A percentile compares a stretch with the other conserved stretches of the same genome.
These are phyloP conservation scores for Xerus rutilus DNA, from an alignment of 2,797 vertebrate genomes.

Conservation along the genomic window DNA sequence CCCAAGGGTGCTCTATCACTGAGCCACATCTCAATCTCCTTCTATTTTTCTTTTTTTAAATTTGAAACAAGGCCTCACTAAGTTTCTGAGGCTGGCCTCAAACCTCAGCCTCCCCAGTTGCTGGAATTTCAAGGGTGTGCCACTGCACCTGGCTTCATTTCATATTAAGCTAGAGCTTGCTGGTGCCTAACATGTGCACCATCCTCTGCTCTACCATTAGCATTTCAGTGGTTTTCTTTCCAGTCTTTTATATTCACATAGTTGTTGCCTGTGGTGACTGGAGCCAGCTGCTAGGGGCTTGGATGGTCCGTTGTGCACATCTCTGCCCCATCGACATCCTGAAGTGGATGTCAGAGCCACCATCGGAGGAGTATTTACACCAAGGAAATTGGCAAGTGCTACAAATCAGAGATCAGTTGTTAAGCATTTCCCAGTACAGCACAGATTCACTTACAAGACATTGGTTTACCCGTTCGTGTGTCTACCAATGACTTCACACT, in stretches of 20 bases:
- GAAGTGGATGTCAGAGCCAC: neutral
- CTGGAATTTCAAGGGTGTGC: no score
- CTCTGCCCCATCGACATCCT: neutral
- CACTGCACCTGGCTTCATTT: no score
- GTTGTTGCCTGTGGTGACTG: neutral
- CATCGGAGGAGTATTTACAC: neutral
- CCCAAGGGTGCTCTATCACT: no score
- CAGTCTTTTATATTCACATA: neutral
- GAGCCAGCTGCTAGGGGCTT: neutral
- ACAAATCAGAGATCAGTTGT: no score
- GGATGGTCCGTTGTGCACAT: neutral
- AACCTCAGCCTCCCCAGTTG: no score
- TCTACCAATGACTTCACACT: neutral
- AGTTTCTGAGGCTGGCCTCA: no score
- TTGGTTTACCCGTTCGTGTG: neutral
- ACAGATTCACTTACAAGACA: neutral
- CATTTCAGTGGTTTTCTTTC: neutral
- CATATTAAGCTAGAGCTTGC: neutral
- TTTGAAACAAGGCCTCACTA: no score
- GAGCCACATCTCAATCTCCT: no score
- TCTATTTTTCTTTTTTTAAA: no score
- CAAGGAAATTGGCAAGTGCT: neutral
- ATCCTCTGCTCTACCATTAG: neutral
- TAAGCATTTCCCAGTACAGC: neutral
- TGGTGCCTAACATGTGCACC: neutral